Percentiles rank a stretch among this genome's conserved stretches.
Evolutionary conservation across 2,888 invertebrate species (phyloP).

Genomic region (Desoria tigrina): DNA sequence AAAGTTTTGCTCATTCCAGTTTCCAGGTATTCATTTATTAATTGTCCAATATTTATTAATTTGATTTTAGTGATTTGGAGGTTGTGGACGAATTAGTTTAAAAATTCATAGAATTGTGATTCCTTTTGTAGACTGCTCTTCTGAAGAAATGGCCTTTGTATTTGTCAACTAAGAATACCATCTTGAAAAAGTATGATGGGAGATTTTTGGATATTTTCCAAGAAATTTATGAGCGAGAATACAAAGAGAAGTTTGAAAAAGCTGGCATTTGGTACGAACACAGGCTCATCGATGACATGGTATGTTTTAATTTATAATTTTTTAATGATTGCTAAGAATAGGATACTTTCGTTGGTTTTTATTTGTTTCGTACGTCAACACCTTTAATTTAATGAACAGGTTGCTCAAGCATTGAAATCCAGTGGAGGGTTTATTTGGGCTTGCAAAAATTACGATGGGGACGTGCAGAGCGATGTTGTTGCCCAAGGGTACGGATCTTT

Average conservation of each 20-base stretch:
- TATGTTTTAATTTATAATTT: too few relatives aligned
- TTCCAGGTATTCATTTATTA: constrained; percentile 68
- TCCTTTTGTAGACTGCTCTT: constrained; percentile 66
- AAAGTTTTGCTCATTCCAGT: constrained; percentile 80
- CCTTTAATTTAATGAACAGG: too few relatives aligned
- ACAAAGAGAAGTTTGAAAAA: constrained; percentile 72
- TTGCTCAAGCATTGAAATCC: not conserved
- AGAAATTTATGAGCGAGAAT: constrained; percentile 77
- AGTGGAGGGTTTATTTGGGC: constrained; percentile 81
- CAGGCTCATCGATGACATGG: constrained; percentile 86
- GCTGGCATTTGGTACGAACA: constrained; percentile 90
- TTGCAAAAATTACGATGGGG: constrained; percentile 63
- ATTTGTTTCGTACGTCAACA: too few relatives aligned
- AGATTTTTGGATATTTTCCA: constrained; percentile 90
- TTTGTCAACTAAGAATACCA: constrained; percentile 87
- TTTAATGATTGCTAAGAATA: too few relatives aligned
- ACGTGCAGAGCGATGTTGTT: constrained; percentile 82
- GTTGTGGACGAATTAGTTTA: too few relatives aligned
- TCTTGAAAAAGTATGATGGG: constrained; percentile 84
- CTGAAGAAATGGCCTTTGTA: constrained; percentile 86
- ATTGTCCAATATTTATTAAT: constrained; percentile 20
- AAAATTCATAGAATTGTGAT: not conserved
- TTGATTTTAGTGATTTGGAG: not conserved
- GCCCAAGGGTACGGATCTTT: constrained; percentile 78
- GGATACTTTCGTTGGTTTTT: too few relatives aligned